Evolutionary conservation across 2,797 vertebrate species (phyloP).

Genomic region (Simalia tracyae): DNA sequence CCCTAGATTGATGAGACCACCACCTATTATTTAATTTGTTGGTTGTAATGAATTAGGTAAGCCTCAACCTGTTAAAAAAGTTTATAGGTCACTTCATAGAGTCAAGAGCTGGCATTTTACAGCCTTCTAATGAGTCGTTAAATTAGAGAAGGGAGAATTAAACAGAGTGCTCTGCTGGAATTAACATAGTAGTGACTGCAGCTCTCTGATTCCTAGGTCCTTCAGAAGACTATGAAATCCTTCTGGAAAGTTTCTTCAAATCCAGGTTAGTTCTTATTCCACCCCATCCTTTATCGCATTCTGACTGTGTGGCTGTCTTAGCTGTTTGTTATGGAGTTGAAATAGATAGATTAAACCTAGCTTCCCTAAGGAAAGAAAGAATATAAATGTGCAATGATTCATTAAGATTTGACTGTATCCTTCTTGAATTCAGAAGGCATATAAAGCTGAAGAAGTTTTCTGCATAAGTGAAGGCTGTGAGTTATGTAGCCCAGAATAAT

Average conservation of each 20-base stretch:
- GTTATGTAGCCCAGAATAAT: not conserved
- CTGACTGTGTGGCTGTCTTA: slow-evolving; percentile 41
- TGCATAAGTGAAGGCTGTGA: not conserved
- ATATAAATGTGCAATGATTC: not conserved
- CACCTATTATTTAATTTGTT: slow-evolving; percentile 55
- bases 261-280: slow-evolving; percentile 77
- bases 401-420: not conserved
- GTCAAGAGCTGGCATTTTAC: slow-evolving; percentile 66
- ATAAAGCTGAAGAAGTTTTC: not conserved
- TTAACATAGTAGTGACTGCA: slow-evolving; percentile 72
- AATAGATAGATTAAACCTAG: not conserved
- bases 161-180: slow-evolving; percentile 56
- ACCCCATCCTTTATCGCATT: not conserved
- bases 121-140: slow-evolving; percentile 71
- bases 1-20: slow-evolving; percentile 26
- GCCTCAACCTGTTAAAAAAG: slow-evolving; percentile 56
- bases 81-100: slow-evolving; percentile 72
- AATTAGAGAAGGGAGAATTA: slow-evolving; percentile 72
- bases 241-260: slow-evolving; percentile 77
- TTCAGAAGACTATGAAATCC: slow-evolving; percentile 82
- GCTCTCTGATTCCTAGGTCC: slow-evolving; percentile 80
- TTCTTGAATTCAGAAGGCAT: not conserved
- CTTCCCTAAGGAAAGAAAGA: not conserved
- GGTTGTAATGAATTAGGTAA: slow-evolving; percentile 66
- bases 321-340: slow-evolving; percentile 1